These are phyloP conservation scores for Ferdinandea cuprea DNA, from an alignment of 2,888 invertebrate species.

Conservation along the genomic window DNA sequence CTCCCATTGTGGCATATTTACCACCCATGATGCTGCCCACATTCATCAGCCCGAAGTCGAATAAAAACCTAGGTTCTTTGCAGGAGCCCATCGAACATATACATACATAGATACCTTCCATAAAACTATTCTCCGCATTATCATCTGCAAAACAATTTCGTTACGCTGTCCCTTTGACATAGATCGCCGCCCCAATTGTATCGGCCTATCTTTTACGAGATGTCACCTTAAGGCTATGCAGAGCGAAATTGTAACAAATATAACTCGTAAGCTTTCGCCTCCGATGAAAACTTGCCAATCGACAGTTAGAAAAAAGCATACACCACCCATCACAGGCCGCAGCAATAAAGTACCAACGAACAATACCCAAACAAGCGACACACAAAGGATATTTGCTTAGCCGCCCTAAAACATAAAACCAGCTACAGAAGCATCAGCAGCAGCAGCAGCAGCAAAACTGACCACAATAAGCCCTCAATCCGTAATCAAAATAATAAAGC, in stretches of 20 bases:
- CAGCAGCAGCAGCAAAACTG: constrained; percentile 38
- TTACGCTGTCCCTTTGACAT: not conserved
- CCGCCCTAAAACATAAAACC: constrained; percentile 56
- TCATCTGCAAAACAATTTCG: not conserved
- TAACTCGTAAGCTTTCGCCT: constrained; percentile 48
- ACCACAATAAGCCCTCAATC: constrained; percentile 71
- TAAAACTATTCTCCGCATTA: not conserved
- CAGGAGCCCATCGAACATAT: not conserved
- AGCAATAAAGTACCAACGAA: constrained; percentile 41
- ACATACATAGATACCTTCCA: too few relatives aligned
- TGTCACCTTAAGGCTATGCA: constrained; percentile 58
- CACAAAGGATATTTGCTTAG: constrained; percentile 61
- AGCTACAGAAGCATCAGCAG: constrained; percentile 9
- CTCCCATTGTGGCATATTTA: too few relatives aligned
- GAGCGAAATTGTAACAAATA: constrained; percentile 41
- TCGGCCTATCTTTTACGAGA: not conserved
- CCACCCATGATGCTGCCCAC: too few relatives aligned
- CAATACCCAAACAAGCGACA: not conserved
- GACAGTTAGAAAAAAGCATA: constrained; percentile 26
- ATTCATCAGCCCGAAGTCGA: not conserved
- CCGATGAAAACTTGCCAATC: constrained; percentile 26
- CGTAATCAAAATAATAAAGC: constrained; percentile 73
- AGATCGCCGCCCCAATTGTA: not conserved
- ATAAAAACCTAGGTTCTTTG: not conserved
- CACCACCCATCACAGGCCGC: not conserved